These are phyloP conservation scores for Petrocephalus schoutedeni DNA, from an alignment of 2,797 vertebrate species.

Conservation along the genomic window DNA sequence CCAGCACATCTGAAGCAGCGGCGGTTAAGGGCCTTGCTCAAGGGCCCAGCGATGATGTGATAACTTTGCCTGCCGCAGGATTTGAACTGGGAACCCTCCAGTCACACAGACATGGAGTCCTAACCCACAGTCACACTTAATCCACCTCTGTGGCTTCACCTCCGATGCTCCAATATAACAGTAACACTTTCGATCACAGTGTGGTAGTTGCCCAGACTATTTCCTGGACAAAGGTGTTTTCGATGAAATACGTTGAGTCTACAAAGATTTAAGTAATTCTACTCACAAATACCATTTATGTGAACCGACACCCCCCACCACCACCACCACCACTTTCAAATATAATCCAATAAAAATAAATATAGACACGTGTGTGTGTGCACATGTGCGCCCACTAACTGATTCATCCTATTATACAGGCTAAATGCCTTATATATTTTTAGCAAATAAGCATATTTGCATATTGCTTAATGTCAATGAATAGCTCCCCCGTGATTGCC, in stretches of 20 bases:
- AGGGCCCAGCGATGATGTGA: background rate
- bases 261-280: background rate
- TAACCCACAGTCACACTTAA: background rate
- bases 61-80: background rate
- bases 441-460: constrained; percentile 8
- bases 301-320: background rate
- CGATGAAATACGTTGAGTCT: background rate
- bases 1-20: background rate
- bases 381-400: constrained; percentile 7
- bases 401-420: constrained; percentile 10
- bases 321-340: background rate
- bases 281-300: background rate
- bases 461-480: constrained; percentile 11
- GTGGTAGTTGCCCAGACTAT: background rate
- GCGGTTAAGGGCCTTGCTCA: background rate
- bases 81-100: background rate
- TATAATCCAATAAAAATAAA: background rate
- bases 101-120: background rate
- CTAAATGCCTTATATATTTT: constrained; percentile 12
- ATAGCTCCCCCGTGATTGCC: no score
- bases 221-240: background rate
- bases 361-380: background rate
- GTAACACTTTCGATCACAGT: background rate
- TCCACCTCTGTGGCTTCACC: background rate
- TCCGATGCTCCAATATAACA: background rate